A percentile compares a stretch with the other conserved stretches of the same genome.
These are phyloP conservation scores for Sogatella furcifera DNA, from an alignment of 1,140 invertebrate genomes.

Conservation along the genomic window DNA sequence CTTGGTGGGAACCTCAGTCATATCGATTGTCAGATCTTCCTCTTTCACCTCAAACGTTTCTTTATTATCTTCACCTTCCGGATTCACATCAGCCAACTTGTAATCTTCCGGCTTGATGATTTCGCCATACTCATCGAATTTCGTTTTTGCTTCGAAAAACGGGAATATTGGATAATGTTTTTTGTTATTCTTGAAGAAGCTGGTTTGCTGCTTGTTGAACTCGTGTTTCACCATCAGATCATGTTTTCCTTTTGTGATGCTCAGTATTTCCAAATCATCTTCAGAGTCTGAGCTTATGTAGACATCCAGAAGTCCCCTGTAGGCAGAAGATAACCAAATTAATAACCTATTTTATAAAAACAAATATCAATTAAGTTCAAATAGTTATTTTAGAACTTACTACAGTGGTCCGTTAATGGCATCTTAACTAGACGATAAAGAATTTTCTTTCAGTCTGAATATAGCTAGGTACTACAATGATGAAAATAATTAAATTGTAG, in stretches of 20 bases:
- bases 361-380: too few species aligned
- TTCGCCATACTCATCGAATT: conserved; percentile 92
- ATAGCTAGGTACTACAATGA: too few species aligned
- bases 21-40: conserved; percentile 40
- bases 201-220: conserved; percentile 39
- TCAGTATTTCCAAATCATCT: conserved; percentile 68
- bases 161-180: conserved; percentile 96
- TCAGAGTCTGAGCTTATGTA: conserved; percentile 74
- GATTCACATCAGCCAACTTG: conserved; percentile 57
- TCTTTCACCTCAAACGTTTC: conserved; percentile 54
- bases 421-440: too few species aligned
- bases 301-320: conserved; percentile 30
- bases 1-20: conserved; percentile 76
- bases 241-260: conserved; percentile 63
- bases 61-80: conserved; percentile 57
- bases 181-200: conserved; percentile 86
- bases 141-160: conserved; percentile 83
- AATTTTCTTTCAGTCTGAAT: too few species aligned
- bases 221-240: conserved; percentile 83
- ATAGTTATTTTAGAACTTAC: too few species aligned
- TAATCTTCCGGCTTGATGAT: conserved; percentile 84
- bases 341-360: too few species aligned
- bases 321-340: too few species aligned
- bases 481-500: too few species aligned
- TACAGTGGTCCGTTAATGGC: too few species aligned